Evolutionary conservation across 2,797 vertebrate genomes (phyloP).

Genomic region (Eutrigla gurnardus): DNA sequence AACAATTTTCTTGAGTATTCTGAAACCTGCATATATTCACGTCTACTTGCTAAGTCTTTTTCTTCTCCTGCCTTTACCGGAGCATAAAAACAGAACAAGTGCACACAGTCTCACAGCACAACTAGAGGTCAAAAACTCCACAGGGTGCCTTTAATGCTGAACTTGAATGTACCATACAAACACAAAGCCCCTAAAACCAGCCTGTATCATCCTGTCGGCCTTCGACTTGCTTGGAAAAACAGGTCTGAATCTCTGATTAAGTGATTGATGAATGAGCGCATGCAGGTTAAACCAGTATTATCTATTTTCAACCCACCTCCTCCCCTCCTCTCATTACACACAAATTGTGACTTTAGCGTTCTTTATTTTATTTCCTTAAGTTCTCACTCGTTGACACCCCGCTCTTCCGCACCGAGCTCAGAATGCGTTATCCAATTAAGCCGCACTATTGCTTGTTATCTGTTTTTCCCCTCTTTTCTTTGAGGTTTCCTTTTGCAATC

Average conservation of each 20-base stretch:
- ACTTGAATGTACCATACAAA: background rate
- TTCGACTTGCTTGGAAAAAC: background rate
- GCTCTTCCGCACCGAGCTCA: background rate
- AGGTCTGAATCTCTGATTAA: slow-evolving; percentile 16
- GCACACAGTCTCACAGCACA: background rate
- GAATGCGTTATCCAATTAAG: slow-evolving; percentile 36
- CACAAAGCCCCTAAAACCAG: background rate
- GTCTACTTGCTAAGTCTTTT: background rate
- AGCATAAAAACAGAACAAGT: background rate
- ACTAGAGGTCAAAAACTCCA: background rate
- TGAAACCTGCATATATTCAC: background rate
- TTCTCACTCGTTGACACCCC: slow-evolving; percentile 10
- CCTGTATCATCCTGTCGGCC: background rate
- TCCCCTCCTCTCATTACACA: background rate
- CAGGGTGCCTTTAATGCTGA: background rate
- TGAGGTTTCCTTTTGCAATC: background rate
- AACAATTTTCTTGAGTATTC: background rate
- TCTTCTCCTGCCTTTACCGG: background rate
- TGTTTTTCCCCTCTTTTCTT: slow-evolving; percentile 17
- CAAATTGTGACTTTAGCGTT: background rate
- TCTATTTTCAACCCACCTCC: background rate
- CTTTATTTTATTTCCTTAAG: slow-evolving; percentile 6
- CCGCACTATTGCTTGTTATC: slow-evolving; percentile 10
- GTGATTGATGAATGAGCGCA: slow-evolving; percentile 8
- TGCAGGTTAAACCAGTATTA: slow-evolving; percentile 17